Base-by-base conservation (phyloP, 1,140 invertebrate genomes). In the Trachymyrmex septentrionalis region DNA sequence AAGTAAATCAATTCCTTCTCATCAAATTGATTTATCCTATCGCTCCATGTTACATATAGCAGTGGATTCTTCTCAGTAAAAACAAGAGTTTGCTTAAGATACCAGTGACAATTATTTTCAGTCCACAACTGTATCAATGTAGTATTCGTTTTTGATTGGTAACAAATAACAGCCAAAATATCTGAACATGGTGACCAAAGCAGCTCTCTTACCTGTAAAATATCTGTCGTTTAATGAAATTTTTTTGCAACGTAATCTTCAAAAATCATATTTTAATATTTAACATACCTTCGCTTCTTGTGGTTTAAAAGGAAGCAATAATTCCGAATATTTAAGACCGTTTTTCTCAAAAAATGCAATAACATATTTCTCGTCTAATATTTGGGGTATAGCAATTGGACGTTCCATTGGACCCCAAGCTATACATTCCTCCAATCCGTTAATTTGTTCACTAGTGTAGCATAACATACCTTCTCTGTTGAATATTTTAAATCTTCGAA, bases 281-380 rank as follows among this genome's bases (percentile, higher is more conserved):
- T 50, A 61, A 89, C 77, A 88, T 90, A 96, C 96, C 82, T 94
- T 93, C 10, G 96, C 87, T 88, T 96, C 95, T 24, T 95, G 92
- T 30, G 95, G 73, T 90, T 96, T 94, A 90, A 97, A 96, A 0
- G 97, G 97, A 73, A 99, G 93, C 9, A 94, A 92, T 92, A 99
- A 98, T 90, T 98, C 97, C 63, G 97, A 97, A 95, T 99, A 98
- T 89, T 97, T 97, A 16, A 99, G 94, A 6, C 99, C 99, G 96
- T 99, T 99, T 93, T 98, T 99, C 92, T 99, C 99, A 95, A 99
- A 98, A 87, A 99, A 97, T 12, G 97, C 95, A 50, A 99, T 95
- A n/a, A 97, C 95, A 92, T 97, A 97, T 92, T 97, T 97, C 75
- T 97, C 96, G 12, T 95, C 92, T 0, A 96, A 91, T 86, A 95